phyloP scores from a whole-genome alignment of 2,797 vertebrate genomes.

The Sebastes matsubarae region DNA sequence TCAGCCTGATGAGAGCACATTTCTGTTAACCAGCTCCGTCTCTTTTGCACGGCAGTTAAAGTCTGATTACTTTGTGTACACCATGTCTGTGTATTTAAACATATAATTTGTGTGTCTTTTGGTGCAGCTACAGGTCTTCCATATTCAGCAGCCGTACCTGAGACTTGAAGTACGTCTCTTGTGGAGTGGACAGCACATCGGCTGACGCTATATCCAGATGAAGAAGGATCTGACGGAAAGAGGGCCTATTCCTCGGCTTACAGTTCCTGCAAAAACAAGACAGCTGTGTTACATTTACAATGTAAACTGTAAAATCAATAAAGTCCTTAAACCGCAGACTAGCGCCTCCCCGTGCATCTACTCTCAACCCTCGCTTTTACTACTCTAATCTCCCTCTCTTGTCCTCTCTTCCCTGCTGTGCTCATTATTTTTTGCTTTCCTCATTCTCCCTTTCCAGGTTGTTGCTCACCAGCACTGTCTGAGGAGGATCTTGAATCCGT shows the following conservation, averaged over 20 bases:
- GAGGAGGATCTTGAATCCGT: constrained; percentile 97
- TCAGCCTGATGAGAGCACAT: constrained; percentile 85
- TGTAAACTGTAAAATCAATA: constrained; percentile 47
- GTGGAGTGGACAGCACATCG: constrained; percentile 93
- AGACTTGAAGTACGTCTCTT: constrained; percentile 98
- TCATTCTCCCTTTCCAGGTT: constrained; percentile 1
- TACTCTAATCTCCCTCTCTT: neutral
- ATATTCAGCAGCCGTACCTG: constrained; percentile 81
- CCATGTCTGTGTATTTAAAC: neutral
- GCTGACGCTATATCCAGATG: constrained; percentile 97
- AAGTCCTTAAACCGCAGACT: constrained; percentile 21
- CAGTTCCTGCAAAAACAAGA: constrained; percentile 88
- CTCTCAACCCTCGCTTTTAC: constrained; percentile 16
- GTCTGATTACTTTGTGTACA: constrained; percentile 3
- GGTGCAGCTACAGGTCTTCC: neutral
- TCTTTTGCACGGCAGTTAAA: neutral
- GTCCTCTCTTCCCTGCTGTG: neutral
- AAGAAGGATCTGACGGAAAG: constrained; percentile 95
- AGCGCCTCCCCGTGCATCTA: neutral
- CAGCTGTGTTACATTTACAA: constrained; percentile 43
- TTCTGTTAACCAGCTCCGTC: constrained; percentile 42
- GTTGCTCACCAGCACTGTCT: constrained; percentile 94
- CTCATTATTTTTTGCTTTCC: neutral
- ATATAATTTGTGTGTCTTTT: neutral
- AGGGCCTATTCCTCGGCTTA: constrained; percentile 94